phyloP scores from a whole-genome alignment of 1,140 invertebrate genomes.

The Zaprionus africanus region DNA sequence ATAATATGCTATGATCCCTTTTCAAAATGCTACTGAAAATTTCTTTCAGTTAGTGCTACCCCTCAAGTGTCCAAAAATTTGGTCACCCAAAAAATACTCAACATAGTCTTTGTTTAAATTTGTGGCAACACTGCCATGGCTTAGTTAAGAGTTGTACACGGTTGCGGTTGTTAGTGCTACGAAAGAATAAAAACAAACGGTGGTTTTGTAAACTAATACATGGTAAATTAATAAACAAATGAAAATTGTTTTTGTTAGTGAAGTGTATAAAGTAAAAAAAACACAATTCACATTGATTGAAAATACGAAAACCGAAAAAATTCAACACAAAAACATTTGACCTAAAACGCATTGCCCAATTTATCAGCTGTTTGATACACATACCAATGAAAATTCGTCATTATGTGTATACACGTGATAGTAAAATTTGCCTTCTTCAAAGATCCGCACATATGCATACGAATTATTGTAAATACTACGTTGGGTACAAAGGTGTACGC shows the following conservation, averaged over 20 bases:
- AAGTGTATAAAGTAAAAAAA: neutral
- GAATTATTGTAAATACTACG: neutral
- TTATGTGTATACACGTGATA: slow-evolving; percentile 49
- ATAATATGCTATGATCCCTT: too few species aligned
- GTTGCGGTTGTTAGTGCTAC: slow-evolving; percentile 32
- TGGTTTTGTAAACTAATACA: slow-evolving; percentile 12
- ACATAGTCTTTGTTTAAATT: neutral
- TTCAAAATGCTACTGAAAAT: too few species aligned
- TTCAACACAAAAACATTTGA: neutral
- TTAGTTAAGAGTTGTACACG: slow-evolving; percentile 28
- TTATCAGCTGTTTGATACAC: slow-evolving; percentile 45
- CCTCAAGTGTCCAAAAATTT: neutral
- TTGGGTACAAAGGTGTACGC: slow-evolving; percentile 1
- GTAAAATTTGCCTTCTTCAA: neutral
- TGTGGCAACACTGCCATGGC: slow-evolving; percentile 11
- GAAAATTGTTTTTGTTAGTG: neutral
- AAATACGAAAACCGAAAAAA: neutral
- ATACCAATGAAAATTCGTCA: slow-evolving; percentile 9
- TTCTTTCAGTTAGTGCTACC: neutral
- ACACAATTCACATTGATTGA: neutral
- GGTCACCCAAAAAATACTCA: slow-evolving; percentile 8
- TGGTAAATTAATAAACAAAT: slow-evolving; percentile 12
- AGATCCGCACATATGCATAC: slow-evolving; percentile 1
- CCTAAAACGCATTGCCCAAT: slow-evolving; percentile 11
- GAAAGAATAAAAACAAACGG: slow-evolving; percentile 34